phyloP scores from a whole-genome alignment of 1,140 invertebrate species.

The Brevipalpus yothersi region DNA sequence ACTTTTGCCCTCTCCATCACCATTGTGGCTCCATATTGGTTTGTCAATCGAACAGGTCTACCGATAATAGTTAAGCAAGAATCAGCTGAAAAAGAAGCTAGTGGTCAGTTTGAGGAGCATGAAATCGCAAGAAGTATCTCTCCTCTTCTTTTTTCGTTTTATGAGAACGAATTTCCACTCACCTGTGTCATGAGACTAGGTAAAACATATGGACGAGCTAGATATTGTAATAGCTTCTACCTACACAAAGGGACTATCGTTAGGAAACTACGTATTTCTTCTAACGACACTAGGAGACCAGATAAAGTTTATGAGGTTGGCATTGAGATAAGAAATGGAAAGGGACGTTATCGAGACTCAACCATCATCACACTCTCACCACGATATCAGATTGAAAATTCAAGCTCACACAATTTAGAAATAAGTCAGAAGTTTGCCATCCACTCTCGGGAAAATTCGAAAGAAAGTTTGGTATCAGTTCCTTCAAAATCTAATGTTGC shows the following conservation, averaged over 20 bases:
- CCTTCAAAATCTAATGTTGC: slow-evolving; percentile 66
- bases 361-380: slow-evolving; percentile 78
- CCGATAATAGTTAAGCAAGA: slow-evolving; percentile 84
- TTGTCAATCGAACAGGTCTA: slow-evolving; percentile 80
- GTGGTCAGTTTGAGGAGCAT: slow-evolving; percentile 83
- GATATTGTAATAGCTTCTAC: slow-evolving; percentile 55
- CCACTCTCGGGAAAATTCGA: slow-evolving; percentile 29
- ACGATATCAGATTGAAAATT: slow-evolving; percentile 75
- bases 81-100: slow-evolving; percentile 40
- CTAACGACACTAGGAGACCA: not conserved
- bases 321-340: slow-evolving; percentile 58
- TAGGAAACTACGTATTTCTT: slow-evolving; percentile 34
- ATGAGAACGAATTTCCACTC: slow-evolving; percentile 44
- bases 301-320: slow-evolving; percentile 41
- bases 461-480: slow-evolving; percentile 29
- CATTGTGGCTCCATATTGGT: slow-evolving; percentile 63
- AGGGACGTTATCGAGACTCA: slow-evolving; percentile 63
- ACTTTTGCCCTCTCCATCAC: slow-evolving; percentile 17
- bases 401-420: slow-evolving; percentile 49
- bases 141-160: slow-evolving; percentile 80
- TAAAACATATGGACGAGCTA: slow-evolving; percentile 31
- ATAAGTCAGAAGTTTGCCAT: slow-evolving; percentile 46
- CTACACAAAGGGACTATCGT: slow-evolving; percentile 44
- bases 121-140: slow-evolving; percentile 69
- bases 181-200: slow-evolving; percentile 39